Conservation (phyloP, 2,797 vertebrate genomes). For the Nyctibius grandis region DNA sequence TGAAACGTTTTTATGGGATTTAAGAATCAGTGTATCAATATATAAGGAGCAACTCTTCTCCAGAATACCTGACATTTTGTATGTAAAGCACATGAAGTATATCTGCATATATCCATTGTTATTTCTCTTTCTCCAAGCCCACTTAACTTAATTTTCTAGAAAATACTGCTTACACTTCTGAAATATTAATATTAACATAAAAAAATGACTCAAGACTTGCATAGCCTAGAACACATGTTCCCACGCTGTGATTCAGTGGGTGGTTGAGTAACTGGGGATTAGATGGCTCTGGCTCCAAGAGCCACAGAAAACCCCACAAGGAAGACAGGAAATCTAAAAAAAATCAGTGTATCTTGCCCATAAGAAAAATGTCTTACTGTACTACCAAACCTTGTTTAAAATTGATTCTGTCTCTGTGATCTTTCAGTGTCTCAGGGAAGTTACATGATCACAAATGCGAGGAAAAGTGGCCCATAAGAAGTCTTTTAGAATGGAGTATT, state of each 20-base stretch:
- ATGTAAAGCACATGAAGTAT: neutral
- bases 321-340: neutral
- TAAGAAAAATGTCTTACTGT: neutral
- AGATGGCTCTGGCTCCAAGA: neutral
- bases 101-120: neutral
- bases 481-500: neutral
- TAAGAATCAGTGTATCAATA: neutral
- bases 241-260: neutral
- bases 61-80: neutral
- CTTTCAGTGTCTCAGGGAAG: neutral
- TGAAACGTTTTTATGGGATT: neutral
- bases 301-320: neutral
- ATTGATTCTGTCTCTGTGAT: accelerated
- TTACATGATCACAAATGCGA: neutral
- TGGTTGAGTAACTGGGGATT: neutral
- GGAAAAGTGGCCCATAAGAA: neutral
- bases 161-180: neutral
- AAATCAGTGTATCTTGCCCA: neutral
- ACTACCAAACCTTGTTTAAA: neutral
- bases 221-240: neutral
- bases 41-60: neutral
- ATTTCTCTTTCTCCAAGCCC: neutral
- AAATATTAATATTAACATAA: neutral
- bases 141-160: neutral
- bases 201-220: neutral